Base-by-base conservation (phyloP, 2,888 invertebrate genomes). In the Hymenopus coronatus region DNA sequence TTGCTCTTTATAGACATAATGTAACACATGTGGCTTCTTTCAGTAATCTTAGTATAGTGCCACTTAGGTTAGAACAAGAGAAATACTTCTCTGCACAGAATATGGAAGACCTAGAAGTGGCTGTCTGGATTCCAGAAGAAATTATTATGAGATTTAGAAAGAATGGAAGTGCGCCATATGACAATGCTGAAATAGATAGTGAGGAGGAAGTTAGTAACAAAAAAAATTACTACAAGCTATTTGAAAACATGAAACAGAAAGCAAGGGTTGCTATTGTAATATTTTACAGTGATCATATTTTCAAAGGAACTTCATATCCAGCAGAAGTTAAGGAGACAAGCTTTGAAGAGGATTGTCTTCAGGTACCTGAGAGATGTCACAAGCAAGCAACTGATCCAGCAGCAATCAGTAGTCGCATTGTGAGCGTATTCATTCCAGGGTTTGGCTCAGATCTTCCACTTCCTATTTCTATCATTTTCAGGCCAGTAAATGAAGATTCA, bases 401-500 rank as follows among this genome's bases (percentile, higher is more conserved):
- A 70, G 20, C 25, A 20, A 25, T 70, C 20, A 25, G 54, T 28
- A 89, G 89, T 33, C 88, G 85, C n/a, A 54, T 89, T n/a, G 83
- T 89, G 7, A 88, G 89, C 25, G 33, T 89, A 9, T 85, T 30
- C 40, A 85, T 88, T 20, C 54, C 70, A 4, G 83, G 54, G 1
- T 46, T 84, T 25, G 25, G 25, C 70, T 30, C n/a, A 33, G 81
- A 81, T 1, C 81, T 86, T 1, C 46, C 40, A 40, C 84, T 90
- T 14, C 88, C 88, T n/a, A 89, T 91, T 33, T 70, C 54, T 70
- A 70, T 70, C 54, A 88, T 89, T 4, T 91, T 91, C 88, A 90
- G 88, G 30, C 91, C 91, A 1, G 30, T 89, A 14, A 84, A 86
- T 4, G 28, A 70, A 6, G 88, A 82, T n/a, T 88, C 88, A 54